Percentiles rank a stretch among this genome's conserved stretches.
phyloP scores from a whole-genome alignment of 2,888 invertebrate genomes.

The Phorcus lineatus region DNA sequence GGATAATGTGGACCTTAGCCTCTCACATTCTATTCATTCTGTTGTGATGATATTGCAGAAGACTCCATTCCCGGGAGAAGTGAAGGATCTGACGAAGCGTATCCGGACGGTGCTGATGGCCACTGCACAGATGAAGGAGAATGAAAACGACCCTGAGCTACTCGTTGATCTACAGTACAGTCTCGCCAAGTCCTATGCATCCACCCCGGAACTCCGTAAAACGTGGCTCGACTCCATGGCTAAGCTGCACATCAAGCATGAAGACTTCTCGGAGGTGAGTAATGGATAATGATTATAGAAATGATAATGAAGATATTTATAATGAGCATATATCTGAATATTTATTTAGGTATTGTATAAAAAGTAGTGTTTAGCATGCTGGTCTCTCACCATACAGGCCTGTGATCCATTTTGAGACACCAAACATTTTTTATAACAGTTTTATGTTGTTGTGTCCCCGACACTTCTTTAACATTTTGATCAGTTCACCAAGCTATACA shows the following conservation, averaged over 20 bases:
- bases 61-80: constrained; percentile 86
- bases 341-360: no score
- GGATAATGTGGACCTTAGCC: no score
- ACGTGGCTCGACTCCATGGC: constrained; percentile 98
- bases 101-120: constrained; percentile 96
- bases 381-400: no score
- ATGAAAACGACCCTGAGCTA: constrained; percentile 94
- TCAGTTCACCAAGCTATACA: no score
- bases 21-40: background rate
- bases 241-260: constrained; percentile 85
- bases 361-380: no score
- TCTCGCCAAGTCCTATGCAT: constrained; percentile 90
- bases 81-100: constrained; percentile 93
- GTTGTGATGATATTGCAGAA: constrained; percentile 74
- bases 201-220: constrained; percentile 93
- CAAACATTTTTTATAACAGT: no score
- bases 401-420: no score
- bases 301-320: no score
- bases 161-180: constrained; percentile 93
- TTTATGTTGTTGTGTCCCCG: no score
- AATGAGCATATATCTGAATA: no score
- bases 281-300: no score
- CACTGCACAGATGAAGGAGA: constrained; percentile 91
- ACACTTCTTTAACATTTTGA: no score
- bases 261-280: constrained; percentile 89